These are phyloP conservation scores for Gambusia affinis DNA, from an alignment of 2,113 vertebrate genomes.

Conservation along the genomic window DNA sequence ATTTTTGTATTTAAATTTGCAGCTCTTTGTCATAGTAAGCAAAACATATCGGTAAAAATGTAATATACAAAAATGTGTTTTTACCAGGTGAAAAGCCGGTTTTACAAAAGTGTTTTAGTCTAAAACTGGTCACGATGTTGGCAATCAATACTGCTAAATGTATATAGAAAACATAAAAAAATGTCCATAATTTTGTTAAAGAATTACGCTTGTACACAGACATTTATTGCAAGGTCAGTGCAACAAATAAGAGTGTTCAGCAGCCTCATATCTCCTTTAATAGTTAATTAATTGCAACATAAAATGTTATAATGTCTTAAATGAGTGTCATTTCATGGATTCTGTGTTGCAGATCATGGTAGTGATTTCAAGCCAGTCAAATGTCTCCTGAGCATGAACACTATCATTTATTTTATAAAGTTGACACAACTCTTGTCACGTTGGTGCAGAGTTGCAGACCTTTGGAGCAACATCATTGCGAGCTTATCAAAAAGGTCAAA, in stretches of 20 bases:
- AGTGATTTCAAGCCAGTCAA: constrained; percentile 5
- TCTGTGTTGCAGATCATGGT: constrained; percentile 10
- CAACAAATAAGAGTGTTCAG: background rate
- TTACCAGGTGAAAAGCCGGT: too few species aligned
- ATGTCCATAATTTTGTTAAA: too few species aligned
- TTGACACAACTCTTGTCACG: background rate
- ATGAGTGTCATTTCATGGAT: background rate
- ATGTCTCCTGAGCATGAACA: constrained; percentile 1
- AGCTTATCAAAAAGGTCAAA: constrained; percentile 67
- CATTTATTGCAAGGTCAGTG: too few species aligned
- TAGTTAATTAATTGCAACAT: background rate
- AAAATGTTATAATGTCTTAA: background rate
- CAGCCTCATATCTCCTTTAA: background rate
- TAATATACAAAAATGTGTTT: too few species aligned
- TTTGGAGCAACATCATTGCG: constrained; percentile 54
- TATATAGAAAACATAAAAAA: too few species aligned
- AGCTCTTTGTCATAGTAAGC: too few species aligned
- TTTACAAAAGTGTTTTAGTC: background rate
- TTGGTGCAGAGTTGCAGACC: constrained; percentile 46
- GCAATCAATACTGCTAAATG: too few species aligned
- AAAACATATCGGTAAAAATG: too few species aligned
- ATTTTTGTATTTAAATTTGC: too few species aligned
- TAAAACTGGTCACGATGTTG: too few species aligned
- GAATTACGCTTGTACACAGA: too few species aligned
- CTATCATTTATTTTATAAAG: constrained; percentile 5